Evolutionary conservation across 1,140 invertebrate genomes (phyloP), one percentile per base, ranked within the genome.

Genomic region (Frieseomelitta varia): DNA sequence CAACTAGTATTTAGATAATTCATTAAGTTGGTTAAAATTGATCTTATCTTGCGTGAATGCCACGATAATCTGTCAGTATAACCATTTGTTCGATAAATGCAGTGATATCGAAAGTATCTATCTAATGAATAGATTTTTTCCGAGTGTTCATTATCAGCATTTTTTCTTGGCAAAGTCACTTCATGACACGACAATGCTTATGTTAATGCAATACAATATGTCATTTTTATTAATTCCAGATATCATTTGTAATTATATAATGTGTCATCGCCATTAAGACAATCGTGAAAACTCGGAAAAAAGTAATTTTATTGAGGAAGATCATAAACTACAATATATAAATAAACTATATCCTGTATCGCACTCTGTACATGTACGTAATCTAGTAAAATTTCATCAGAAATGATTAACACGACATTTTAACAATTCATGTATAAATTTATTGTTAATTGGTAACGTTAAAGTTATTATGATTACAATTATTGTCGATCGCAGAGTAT

Each of bases 21-120:
- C 27, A 82, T 75, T 81, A 78, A 63, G 51, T 17, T 67, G 79
- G 51, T 34, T 17, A 53, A 24, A 19, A 58, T 53, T 39, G 74
- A 79, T 76, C 72, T 83, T 88, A 83, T 87, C 86, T 81, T 19
- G 3, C 19, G 56, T 21, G 72, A 68, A 83, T 51, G 69, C 75
- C 27, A 11, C 21, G 11, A 17, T 63, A 6, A 58, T 51, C 39
- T 15, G 27, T 51, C 24, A 79, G 2, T 61, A 15, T 0, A 0
- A 34, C 69, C 67, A 14, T 72, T 51, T 30, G 21, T 24, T 78
- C n/a, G 81, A 86, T 86, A 86, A 81, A 17, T 47, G 2, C 15
- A 39, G 61, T 79, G 65, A n/a, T 58, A 73, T 67, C 47, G n/a
- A 65, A n/a, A 53, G 39, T 47, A 14, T n/a, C 6, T 73, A 14